phyloP scores from a whole-genome alignment of 2,888 invertebrate species.

The Polydesmus complanatus region DNA sequence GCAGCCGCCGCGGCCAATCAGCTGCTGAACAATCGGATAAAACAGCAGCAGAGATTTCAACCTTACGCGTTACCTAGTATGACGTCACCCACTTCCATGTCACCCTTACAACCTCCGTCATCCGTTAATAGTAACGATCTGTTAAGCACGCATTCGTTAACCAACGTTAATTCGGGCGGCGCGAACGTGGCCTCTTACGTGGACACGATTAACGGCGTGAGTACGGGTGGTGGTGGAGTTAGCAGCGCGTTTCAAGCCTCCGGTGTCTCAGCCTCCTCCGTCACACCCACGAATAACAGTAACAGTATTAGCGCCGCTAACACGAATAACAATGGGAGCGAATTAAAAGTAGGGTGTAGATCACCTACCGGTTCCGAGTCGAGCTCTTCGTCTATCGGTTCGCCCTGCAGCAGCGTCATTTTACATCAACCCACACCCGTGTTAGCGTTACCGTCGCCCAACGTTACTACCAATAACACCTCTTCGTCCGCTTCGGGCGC shows the following conservation, averaged over 20 bases:
- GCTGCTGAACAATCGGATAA: slow-evolving; percentile 34
- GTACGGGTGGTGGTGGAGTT: not conserved
- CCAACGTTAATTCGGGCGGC: no score
- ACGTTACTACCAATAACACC: not conserved
- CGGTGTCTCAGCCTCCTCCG: not conserved
- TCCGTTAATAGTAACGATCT: slow-evolving; percentile 40
- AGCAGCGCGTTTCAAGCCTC: not conserved
- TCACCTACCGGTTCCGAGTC: slow-evolving; percentile 1
- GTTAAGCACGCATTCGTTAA: not conserved
- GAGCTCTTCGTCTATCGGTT: slow-evolving; percentile 12
- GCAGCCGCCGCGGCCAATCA: slow-evolving; percentile 23
- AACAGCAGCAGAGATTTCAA: slow-evolving; percentile 59
- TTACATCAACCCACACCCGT: slow-evolving; percentile 31
- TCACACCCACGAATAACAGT: not conserved
- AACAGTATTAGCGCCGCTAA: not conserved
- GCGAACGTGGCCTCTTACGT: slow-evolving; percentile 24
- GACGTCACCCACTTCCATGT: slow-evolving; percentile 25
- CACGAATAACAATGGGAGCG: not conserved
- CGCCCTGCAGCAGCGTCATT: slow-evolving; percentile 45
- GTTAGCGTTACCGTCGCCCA: not conserved
- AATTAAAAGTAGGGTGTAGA: not conserved
- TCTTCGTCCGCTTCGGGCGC: slow-evolving; percentile 4
- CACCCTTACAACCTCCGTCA: slow-evolving; percentile 12
- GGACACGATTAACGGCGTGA: slow-evolving; percentile 13
- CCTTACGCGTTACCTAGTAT: slow-evolving; percentile 57